Evolutionary conservation across 2,113 vertebrate species (phyloP).

Genomic region (Diphyllodes magnificus): DNA sequence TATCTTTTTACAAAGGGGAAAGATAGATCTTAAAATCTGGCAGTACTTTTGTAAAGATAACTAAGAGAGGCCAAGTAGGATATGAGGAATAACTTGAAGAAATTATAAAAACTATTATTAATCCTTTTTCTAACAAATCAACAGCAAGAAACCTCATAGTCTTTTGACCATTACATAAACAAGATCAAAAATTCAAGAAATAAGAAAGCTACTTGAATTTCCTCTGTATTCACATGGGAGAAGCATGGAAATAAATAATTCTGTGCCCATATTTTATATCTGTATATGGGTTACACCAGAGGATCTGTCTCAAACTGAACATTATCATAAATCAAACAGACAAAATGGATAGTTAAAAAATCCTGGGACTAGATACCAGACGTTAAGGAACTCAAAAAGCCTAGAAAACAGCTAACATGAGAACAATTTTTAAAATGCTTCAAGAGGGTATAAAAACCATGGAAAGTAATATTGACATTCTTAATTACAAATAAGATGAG

Average conservation of each 20-base stretch:
- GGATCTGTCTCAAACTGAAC: not conserved
- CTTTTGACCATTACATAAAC: not conserved
- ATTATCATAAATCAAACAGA: not conserved
- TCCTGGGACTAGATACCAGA: not conserved
- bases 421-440: not conserved
- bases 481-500: not conserved
- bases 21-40: not conserved
- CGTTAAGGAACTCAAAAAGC: not conserved
- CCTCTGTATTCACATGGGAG: not conserved
- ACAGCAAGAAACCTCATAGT: not conserved
- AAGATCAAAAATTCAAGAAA: not conserved
- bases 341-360: not conserved
- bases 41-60: not conserved
- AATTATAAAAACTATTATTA: not conserved
- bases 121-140: not conserved
- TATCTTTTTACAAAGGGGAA: not conserved
- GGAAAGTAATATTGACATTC: not conserved
- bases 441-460: rapidly evolving
- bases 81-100: not conserved
- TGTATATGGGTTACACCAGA: not conserved
- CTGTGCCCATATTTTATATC: not conserved
- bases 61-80: not conserved
- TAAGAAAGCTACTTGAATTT: not conserved
- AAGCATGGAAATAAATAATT: not conserved
- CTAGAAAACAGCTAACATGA: not conserved